Evolutionary conservation across 2,888 invertebrate genomes (phyloP), one percentile per base, ranked within the genome.

Genomic region (Spatulosminthurus flaviceps): DNA sequence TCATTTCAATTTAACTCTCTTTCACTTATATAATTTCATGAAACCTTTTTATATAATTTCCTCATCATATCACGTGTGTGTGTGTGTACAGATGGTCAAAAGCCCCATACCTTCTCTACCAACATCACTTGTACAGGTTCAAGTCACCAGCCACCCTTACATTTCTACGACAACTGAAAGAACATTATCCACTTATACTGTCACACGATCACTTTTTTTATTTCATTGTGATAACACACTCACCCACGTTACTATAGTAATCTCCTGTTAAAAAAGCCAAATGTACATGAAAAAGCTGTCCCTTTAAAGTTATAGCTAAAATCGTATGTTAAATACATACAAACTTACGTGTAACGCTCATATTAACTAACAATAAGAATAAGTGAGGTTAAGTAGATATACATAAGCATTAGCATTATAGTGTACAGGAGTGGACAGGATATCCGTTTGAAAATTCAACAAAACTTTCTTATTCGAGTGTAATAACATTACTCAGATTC

Each of bases 201-300:
- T 51, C 51, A 51, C 51, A 51, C 51, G 51, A 51, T 51, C 16
- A 51, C n/a, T n/a, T n/a, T n/a, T 51, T 51, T 51, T 51, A 51
- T 51, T 51, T 51, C 51, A n/a, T 51, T 4, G 51, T 16, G 51
- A 51, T 51, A 51, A 51, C 51, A n/a, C n/a, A n/a, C n/a, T n/a
- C n/a, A n/a, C n/a, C n/a, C n/a, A n/a, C n/a, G n/a, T n/a, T n/a
- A n/a, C n/a, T n/a, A n/a, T n/a, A n/a, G n/a, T n/a, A n/a, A n/a
- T n/a, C n/a, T n/a, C n/a, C n/a, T n/a, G n/a, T n/a, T n/a, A n/a
- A n/a, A n/a, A n/a, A n/a, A n/a, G n/a, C n/a, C n/a, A n/a, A n/a
- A n/a, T n/a, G n/a, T n/a, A n/a, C n/a, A n/a, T n/a, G n/a, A n/a
- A n/a, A n/a, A n/a, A n/a, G n/a, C n/a, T n/a, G n/a, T n/a, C n/a